Conservation (phyloP, 37 sponge, comb jelly and placozoan genomes). For the Chondrilla cf. caribensis region DNA sequence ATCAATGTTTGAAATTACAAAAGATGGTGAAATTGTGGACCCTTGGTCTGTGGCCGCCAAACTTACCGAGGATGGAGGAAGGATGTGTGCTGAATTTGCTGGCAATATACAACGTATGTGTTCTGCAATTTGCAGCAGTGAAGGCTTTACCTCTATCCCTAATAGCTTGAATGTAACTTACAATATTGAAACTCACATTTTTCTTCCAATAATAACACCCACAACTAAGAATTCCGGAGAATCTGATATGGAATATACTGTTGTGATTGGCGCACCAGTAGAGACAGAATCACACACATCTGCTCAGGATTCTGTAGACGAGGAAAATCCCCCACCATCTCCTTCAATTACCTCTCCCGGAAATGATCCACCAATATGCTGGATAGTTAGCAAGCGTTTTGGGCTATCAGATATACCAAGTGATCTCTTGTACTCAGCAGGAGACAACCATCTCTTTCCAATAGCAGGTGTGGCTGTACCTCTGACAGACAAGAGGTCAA, state of each 20-base stretch:
- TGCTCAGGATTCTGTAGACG: no score
- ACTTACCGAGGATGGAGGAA: neutral
- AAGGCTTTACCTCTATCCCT: neutral
- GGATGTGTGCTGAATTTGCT: neutral
- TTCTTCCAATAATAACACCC: no score
- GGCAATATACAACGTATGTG: neutral
- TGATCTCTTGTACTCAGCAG: neutral
- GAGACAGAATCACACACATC: no score
- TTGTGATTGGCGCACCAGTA: no score
- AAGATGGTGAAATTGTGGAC: slow-evolving; percentile 31
- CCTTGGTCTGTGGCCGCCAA: slow-evolving; percentile 19
- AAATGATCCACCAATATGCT: neutral
- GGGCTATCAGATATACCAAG: neutral
- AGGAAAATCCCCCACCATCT: no score
- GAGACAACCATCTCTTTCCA: slow-evolving; percentile 24
- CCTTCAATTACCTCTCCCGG: slow-evolving; percentile 5
- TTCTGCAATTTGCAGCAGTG: neutral
- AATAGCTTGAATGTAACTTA: neutral
- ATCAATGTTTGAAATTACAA: slow-evolving; percentile 57
- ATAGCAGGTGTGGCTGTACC: slow-evolving; percentile 52
- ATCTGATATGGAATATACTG: no score
- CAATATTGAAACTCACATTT: neutral
- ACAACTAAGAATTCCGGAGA: no score
- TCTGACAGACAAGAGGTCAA: neutral
- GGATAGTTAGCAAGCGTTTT: slow-evolving; percentile 29